These are phyloP conservation scores for Botrylloides violaceus DNA, from an alignment of 23 tunicate genomes.

Conservation along the genomic window DNA sequence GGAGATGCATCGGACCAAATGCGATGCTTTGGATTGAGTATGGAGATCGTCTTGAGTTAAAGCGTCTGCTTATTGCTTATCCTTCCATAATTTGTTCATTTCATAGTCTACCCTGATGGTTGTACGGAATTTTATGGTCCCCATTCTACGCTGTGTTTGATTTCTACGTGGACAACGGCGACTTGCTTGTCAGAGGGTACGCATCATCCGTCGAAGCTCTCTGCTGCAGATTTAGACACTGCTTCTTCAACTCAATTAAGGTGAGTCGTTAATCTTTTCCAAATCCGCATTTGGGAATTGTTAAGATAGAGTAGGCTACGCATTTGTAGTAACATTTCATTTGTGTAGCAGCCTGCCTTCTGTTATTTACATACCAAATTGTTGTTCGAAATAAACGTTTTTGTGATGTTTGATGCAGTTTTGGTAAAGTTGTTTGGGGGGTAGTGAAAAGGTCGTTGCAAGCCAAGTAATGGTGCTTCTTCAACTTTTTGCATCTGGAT, in stretches of 20 bases:
- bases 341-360: background rate
- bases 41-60: background rate
- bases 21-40: slow-evolving; percentile 9
- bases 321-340: background rate
- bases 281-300: background rate
- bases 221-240: background rate
- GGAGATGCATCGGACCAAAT: slow-evolving; percentile 6
- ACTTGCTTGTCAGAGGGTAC: slow-evolving; percentile 18
- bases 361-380: background rate
- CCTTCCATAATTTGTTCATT: background rate
- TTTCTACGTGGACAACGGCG: slow-evolving; percentile 8
- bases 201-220: background rate
- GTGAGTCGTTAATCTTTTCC: background rate
- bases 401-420: no score
- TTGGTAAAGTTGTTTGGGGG: no score
- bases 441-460: no score
- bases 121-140: slow-evolving; percentile 18
- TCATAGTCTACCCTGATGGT: slow-evolving; percentile 5
- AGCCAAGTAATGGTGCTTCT: no score
- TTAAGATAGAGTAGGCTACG: no score
- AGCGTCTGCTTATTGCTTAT: background rate
- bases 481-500: no score
- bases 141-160: slow-evolving; percentile 9
- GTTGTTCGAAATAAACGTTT: background rate
- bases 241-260: background rate